Evolutionary conservation across 1,140 invertebrate genomes (phyloP), one percentile per base, ranked within the genome.

Genomic region (Brachionus sp.): DNA sequence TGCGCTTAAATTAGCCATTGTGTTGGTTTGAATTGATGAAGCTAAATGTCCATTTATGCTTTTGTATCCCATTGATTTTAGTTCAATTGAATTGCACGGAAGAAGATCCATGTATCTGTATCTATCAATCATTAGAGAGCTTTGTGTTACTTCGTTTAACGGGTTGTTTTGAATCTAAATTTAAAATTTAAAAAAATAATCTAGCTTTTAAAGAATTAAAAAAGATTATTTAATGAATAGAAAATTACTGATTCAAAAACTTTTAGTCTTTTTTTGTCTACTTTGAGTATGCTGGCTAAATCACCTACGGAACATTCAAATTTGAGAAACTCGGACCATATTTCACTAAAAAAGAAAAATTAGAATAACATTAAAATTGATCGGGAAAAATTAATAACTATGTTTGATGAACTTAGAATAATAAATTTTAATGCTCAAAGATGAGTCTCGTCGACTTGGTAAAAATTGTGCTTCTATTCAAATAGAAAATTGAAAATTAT

Each of bases 261-360:
- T 44, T 80, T 80, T 3, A 95, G 93, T 75, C 97, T 90, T 80
- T 97, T 88, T 86, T 96, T 95, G 88, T 99, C 97, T 6, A 99
- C 96, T 91, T 99, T 99, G 0, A 98, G 92, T 83, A 99, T 97
- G 90, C 94, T 96, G 13, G 95, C 93, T 57, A 99, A 88, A 90
- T 99, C 97, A 0, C 98, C 97, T 85, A 99, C 97, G 86, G 97
- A 96, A 25, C 95, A 97, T 90, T 99, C 98, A 89, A 99, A 99
- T 86, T 98, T 95, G 39, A 99, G 90, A 90, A 98, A 99, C 83
- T 94, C 91, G 89, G 98, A 98, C 97, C 97, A 99, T 84, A 99
- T 97, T 87, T 98, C 95, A 37, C 94, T 94, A 25, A 3, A 16
- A 10, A 50, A 25, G 16, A 25, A 2, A 29, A 10, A 7, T 29